phyloP scores from a whole-genome alignment of 37 sponge, comb jelly and placozoan species.

The Dysidea cf. avara region DNA sequence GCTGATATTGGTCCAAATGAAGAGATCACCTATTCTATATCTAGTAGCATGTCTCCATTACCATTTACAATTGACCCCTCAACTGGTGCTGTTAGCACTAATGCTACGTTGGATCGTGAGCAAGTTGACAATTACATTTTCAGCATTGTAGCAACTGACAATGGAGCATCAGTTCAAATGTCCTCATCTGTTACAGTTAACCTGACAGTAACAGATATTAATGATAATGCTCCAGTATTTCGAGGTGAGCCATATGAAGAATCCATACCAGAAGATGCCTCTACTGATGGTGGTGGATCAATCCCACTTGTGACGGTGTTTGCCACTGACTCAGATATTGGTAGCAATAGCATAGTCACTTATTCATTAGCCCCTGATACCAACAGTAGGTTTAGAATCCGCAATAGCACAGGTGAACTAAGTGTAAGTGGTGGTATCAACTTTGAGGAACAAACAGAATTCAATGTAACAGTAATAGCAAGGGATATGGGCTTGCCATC shows the following conservation, averaged over 20 bases:
- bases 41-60: not conserved
- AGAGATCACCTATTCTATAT: slow-evolving; percentile 40
- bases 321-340: slow-evolving; percentile 59
- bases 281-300: not conserved
- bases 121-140: slow-evolving; percentile 8
- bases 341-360: slow-evolving; percentile 20
- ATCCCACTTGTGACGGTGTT: slow-evolving; percentile 12
- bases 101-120: slow-evolving; percentile 36
- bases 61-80: slow-evolving; percentile 25
- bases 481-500: slow-evolving; percentile 40
- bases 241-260: not conserved
- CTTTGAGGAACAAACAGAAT: not conserved
- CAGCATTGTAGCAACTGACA: slow-evolving; percentile 41
- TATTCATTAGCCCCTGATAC: slow-evolving; percentile 31
- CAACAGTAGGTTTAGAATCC: slow-evolving; percentile 31
- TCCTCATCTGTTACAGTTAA: not conserved
- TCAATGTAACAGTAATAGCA: slow-evolving; percentile 30
- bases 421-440: not conserved
- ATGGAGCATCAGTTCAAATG: slow-evolving; percentile 25
- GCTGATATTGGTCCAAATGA: slow-evolving; percentile 45
- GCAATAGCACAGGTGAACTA: slow-evolving; percentile 30
- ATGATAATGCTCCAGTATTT: slow-evolving; percentile 52
- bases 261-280: not conserved
- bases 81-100: slow-evolving; percentile 27
- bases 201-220: slow-evolving; percentile 32